A percentile compares a stretch with the other conserved stretches of the same genome.
Evolutionary conservation across 37 sponge, comb jelly and placozoan species (phyloP).

Genomic region (Oopsacas minuta): DNA sequence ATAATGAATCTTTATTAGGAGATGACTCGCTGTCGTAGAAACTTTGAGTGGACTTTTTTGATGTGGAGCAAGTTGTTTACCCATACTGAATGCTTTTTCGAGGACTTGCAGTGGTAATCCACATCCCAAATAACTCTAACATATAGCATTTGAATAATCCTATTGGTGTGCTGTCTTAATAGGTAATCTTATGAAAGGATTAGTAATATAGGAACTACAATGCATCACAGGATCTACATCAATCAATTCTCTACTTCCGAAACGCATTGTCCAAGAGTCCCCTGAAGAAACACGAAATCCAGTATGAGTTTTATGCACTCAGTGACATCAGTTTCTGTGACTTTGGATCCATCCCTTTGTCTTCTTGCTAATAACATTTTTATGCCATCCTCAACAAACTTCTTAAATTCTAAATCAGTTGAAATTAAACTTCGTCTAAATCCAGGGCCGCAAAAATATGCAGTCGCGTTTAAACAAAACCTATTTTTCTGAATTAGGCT

Average conservation of each 20-base stretch:
- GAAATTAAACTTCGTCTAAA: not conserved
- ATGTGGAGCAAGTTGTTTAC: not conserved
- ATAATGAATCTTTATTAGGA: not conserved
- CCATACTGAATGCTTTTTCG: not conserved
- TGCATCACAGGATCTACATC: not conserved
- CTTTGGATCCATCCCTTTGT: not conserved
- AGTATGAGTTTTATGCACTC: not conserved
- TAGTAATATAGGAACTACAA: not conserved
- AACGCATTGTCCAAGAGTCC: not conserved
- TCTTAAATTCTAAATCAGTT: not conserved
- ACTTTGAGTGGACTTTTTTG: not conserved
- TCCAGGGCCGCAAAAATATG: too few relatives aligned
- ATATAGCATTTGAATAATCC: too few relatives aligned
- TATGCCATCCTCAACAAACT: not conserved
- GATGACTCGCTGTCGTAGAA: not conserved
- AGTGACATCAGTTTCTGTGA: not conserved
- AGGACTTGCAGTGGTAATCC: not conserved
- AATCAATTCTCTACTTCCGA: not conserved
- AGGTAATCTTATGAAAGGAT: not conserved
- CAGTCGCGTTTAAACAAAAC: too few relatives aligned
- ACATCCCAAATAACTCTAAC: not conserved
- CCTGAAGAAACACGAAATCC: slow-evolving; percentile 7
- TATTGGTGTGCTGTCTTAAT: not conserved
- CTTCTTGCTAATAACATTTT: slow-evolving; percentile 12
- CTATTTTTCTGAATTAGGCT: not conserved